Conservation (phyloP, 2,113 vertebrate species). For the Bagarius yarrelli region DNA sequence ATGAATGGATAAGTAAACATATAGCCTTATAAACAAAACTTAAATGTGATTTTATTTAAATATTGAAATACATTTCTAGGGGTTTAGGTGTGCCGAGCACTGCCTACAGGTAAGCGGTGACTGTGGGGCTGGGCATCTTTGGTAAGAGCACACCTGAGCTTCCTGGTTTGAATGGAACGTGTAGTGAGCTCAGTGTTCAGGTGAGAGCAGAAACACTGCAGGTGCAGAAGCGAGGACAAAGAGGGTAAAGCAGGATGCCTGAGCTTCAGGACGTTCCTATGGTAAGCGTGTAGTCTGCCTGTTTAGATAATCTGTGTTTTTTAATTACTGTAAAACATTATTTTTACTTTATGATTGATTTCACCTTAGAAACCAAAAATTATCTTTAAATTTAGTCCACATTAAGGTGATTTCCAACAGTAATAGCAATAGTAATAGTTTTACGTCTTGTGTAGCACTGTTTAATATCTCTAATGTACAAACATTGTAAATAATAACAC, state of each 20-base stretch:
- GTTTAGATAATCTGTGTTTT: not conserved
- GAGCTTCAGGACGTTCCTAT: slow-evolving; percentile 60
- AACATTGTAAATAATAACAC: not conserved
- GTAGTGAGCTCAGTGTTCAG: slow-evolving; percentile 16
- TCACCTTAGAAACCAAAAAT: not conserved
- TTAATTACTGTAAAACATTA: not conserved
- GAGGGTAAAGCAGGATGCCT: slow-evolving; percentile 57
- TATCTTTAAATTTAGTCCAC: not conserved
- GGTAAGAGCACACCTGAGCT: slow-evolving; percentile 35
- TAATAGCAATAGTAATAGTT: no score
- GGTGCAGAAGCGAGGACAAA: slow-evolving; percentile 8
- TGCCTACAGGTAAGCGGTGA: slow-evolving; percentile 23
- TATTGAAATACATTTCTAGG: not conserved
- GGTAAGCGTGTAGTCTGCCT: slow-evolving; percentile 55
- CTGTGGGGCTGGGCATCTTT: slow-evolving; percentile 29
- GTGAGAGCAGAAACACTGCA: not conserved
- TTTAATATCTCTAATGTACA: not conserved
- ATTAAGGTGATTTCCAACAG: not conserved
- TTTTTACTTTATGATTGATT: not conserved
- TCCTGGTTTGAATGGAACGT: slow-evolving; percentile 51
- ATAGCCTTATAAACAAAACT: not conserved
- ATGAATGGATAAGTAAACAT: not conserved
- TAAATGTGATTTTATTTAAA: not conserved
- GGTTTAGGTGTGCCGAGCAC: not conserved
- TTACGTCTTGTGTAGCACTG: not conserved